Conservation (phyloP, 2,888 invertebrate species). For the Spisula subtruncata region DNA sequence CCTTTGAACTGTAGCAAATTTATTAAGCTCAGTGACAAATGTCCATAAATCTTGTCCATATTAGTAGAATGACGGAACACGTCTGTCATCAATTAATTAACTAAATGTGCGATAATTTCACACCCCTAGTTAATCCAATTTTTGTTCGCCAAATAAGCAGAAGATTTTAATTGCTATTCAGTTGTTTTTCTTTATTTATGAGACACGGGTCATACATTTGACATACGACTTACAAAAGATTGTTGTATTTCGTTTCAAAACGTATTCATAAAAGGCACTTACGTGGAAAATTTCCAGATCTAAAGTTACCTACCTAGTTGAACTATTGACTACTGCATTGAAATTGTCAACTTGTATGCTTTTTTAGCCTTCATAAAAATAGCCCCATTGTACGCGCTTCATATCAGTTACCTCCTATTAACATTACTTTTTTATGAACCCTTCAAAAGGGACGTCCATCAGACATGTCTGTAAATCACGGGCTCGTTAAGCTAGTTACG, state of each 20-base stretch:
- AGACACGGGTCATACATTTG: constrained; percentile 60
- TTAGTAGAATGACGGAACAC: background rate
- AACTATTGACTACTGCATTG: constrained; percentile 63
- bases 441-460: background rate
- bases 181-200: constrained; percentile 61
- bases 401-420: constrained; percentile 66
- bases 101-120: constrained; percentile 44
- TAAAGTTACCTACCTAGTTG: constrained; percentile 69
- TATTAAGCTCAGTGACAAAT: background rate
- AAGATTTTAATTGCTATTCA: constrained; percentile 48
- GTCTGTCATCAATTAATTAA: constrained; percentile 36
- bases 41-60: constrained; percentile 1
- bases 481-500: background rate
- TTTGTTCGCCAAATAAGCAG: constrained; percentile 56
- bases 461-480: background rate
- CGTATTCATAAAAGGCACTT: constrained; percentile 62
- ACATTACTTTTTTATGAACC: constrained; percentile 51
- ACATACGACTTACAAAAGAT: constrained; percentile 58
- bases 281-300: constrained; percentile 68
- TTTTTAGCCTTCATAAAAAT: constrained; percentile 57
- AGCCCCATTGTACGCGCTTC: constrained; percentile 51
- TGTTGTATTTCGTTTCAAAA: constrained; percentile 66
- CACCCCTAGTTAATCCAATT: constrained; percentile 66
- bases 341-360: constrained; percentile 44
- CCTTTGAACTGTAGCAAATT: background rate